A percentile compares a stretch with the other conserved stretches of the same genome.
phyloP scores from a whole-genome alignment of 92 coral and sea anemone species.

The Porites evermanni region DNA sequence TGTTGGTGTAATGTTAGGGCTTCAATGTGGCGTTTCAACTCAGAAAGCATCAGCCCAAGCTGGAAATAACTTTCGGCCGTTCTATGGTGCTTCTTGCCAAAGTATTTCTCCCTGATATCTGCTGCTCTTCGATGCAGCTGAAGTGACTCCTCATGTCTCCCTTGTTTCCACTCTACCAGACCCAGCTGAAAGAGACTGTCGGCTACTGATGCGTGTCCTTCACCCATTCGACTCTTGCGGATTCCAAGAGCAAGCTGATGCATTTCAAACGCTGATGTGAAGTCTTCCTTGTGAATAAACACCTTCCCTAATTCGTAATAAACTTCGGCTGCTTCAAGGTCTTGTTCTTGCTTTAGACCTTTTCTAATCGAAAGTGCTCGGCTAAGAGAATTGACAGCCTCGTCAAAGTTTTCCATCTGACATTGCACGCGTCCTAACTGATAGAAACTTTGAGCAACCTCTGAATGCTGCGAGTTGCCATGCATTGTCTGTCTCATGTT shows the following conservation, averaged over 20 bases:
- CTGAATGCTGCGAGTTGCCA: not conserved
- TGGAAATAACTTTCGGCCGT: not conserved
- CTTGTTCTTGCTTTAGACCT: not conserved
- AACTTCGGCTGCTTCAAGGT: not conserved
- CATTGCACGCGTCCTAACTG: not conserved
- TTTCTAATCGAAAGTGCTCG: not conserved
- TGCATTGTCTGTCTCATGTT: not conserved
- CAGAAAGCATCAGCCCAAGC: not conserved
- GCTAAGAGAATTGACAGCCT: not conserved
- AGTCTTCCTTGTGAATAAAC: not conserved
- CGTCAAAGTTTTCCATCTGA: not conserved
- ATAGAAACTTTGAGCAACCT: no score
- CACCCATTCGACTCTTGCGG: not conserved
- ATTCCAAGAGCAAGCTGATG: not conserved
- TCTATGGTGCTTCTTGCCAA: not conserved
- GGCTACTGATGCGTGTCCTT: not conserved
- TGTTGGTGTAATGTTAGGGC: not conserved
- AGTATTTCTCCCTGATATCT: not conserved
- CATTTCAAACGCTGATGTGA: not conserved
- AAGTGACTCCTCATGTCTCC: not conserved
- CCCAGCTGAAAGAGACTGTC: conserved; percentile 7
- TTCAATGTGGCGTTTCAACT: not conserved
- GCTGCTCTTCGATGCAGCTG: not conserved
- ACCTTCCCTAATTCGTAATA: not conserved
- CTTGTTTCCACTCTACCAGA: not conserved